A percentile compares a stretch with the other conserved stretches of the same genome.
These are phyloP conservation scores for Paramisgurnus dabryanus DNA, from an alignment of 2,113 vertebrate species.

Conservation along the genomic window DNA sequence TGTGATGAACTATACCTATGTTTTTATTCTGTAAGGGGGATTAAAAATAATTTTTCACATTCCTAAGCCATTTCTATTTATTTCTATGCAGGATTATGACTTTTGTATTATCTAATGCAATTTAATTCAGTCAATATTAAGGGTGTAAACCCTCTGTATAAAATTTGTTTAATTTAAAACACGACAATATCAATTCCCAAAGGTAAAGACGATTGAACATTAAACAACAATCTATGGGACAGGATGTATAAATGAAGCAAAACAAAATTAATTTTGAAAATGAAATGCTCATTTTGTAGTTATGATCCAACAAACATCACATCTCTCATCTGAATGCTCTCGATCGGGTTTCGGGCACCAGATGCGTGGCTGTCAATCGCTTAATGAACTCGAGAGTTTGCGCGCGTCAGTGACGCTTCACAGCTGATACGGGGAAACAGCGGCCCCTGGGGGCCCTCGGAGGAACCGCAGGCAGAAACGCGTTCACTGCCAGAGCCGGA, in stretches of 20 bases:
- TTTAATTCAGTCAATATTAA: not conserved
- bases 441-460: constrained; percentile 70
- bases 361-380: constrained; percentile 25
- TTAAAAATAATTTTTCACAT: too few species aligned
- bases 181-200: too few species aligned
- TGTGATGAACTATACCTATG: too few species aligned
- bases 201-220: too few species aligned
- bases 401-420: not conserved
- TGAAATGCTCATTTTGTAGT: constrained; percentile 11
- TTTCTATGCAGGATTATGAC: too few species aligned
- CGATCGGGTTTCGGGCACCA: constrained; percentile 36
- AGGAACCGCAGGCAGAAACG: constrained; percentile 22
- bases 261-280: constrained; percentile 1
- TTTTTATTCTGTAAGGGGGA: too few species aligned
- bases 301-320: constrained; percentile 24
- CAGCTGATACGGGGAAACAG: constrained; percentile 74
- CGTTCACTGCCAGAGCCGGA: not conserved
- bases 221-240: not conserved
- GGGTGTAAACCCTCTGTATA: too few species aligned
- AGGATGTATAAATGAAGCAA: constrained; percentile 22
- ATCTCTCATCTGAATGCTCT: constrained; percentile 28
- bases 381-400: not conserved
- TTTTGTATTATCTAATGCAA: too few species aligned
- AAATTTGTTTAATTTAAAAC: too few species aligned
- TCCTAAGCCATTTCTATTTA: too few species aligned